A percentile compares a stretch with the other conserved stretches of the same genome.
Conservation (phyloP, 1,140 invertebrate species). For the Parapsyche elsis region DNA sequence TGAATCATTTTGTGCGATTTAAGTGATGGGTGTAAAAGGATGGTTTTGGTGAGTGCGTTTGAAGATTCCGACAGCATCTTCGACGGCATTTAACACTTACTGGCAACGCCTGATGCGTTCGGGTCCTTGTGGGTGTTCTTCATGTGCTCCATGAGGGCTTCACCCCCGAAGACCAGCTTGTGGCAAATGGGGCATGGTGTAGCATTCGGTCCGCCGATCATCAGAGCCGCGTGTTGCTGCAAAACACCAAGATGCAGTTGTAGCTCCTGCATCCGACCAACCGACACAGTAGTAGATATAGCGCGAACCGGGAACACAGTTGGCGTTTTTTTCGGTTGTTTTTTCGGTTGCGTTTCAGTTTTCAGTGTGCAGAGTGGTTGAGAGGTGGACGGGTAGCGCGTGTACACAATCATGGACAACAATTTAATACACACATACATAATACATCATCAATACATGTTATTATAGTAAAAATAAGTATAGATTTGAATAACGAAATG, state of each 20-base stretch:
- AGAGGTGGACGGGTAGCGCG: conserved; percentile 33
- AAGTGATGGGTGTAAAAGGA: neutral
- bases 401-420: conserved; percentile 39
- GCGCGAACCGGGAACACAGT: neutral
- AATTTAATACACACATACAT: conserved; percentile 34
- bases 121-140: conserved; percentile 95
- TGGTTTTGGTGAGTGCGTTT: neutral
- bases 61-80: neutral
- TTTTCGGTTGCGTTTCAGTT: conserved; percentile 26
- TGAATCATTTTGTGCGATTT: too few relatives aligned
- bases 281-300: conserved; percentile 38
- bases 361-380: conserved; percentile 57
- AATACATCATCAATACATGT: neutral
- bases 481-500: neutral
- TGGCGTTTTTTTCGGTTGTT: neutral
- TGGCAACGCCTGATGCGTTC: conserved; percentile 86
- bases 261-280: conserved; percentile 73
- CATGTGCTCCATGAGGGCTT: conserved; percentile 95
- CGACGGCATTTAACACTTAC: conserved; percentile 73
- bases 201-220: conserved; percentile 88
- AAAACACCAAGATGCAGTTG: conserved; percentile 87
- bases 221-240: conserved; percentile 92
- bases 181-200: conserved; percentile 92
- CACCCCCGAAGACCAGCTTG: conserved; percentile 91
- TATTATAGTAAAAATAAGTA: neutral